Percentiles rank a stretch among this genome's conserved stretches.
Conservation (phyloP, 1,140 invertebrate genomes). For the Luehdorfia chinensis region DNA sequence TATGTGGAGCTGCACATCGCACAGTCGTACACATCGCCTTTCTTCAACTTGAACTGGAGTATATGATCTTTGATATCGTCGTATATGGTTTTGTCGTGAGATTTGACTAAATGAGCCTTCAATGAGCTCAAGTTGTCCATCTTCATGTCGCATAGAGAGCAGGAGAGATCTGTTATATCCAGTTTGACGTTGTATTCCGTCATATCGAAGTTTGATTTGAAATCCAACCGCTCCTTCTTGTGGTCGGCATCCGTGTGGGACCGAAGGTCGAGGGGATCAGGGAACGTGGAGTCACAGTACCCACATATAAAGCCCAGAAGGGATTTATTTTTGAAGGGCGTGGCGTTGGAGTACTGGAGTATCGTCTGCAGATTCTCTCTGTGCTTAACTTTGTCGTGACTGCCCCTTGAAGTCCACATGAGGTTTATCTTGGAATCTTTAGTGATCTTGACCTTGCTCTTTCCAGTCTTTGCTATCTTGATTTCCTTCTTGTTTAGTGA, state of each 20-base stretch:
- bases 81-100: slow-evolving; percentile 41
- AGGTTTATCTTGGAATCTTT: slow-evolving; percentile 32
- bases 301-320: slow-evolving; percentile 49
- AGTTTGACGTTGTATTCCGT: slow-evolving; percentile 53
- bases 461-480: slow-evolving; percentile 18
- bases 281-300: slow-evolving; percentile 45
- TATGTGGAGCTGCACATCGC: slow-evolving; percentile 50
- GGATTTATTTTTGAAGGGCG: slow-evolving; percentile 51
- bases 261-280: slow-evolving; percentile 46
- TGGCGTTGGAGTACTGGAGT: slow-evolving; percentile 47
- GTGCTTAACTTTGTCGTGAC: slow-evolving; percentile 43
- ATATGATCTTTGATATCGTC: slow-evolving; percentile 57
- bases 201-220: slow-evolving; percentile 44
- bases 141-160: slow-evolving; percentile 36
- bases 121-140: slow-evolving; percentile 35
- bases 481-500: slow-evolving; percentile 25
- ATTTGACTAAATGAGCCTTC: slow-evolving; percentile 44
- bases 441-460: slow-evolving; percentile 18
- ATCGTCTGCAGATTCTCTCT: slow-evolving; percentile 47
- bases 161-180: slow-evolving; percentile 41
- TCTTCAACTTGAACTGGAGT: slow-evolving; percentile 52
- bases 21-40: slow-evolving; percentile 53
- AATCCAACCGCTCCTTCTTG: slow-evolving; percentile 37
- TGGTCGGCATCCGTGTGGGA: slow-evolving; percentile 42
- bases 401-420: slow-evolving; percentile 23